Conservation (phyloP, 1,140 invertebrate species). For the Tetramorium alpestre region DNA sequence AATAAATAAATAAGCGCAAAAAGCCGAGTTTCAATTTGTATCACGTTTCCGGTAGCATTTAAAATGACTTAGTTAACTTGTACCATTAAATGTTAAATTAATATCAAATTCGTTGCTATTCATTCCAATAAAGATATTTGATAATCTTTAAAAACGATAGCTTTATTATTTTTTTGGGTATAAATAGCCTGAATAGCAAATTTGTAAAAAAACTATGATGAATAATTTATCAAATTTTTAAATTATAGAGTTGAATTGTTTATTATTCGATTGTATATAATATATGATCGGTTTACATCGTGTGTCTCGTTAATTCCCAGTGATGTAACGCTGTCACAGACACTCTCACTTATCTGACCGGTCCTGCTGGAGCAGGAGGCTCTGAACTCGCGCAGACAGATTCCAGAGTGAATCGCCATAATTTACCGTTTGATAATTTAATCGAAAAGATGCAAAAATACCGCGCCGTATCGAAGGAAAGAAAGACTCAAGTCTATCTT, state of each 20-base stretch:
- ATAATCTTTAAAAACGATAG: not conserved
- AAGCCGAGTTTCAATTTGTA: not conserved
- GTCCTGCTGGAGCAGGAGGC: not conserved
- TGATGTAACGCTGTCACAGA: constrained; percentile 23
- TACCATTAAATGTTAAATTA: not conserved
- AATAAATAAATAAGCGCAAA: not conserved
- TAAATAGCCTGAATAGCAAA: not conserved
- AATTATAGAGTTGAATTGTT: not conserved
- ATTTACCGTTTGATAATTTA: not conserved
- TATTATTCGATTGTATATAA: not conserved
- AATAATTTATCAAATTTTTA: not conserved
- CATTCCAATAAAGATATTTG: not conserved
- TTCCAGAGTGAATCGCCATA: not conserved
- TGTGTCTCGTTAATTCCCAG: not conserved
- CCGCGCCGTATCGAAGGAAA: not conserved
- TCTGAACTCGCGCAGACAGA: not conserved
- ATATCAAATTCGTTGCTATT: not conserved
- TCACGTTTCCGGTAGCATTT: not conserved
- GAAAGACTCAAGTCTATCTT: not conserved
- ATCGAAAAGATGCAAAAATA: not conserved
- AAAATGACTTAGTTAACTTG: not conserved
- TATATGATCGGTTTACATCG: not conserved
- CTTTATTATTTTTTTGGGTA: not conserved
- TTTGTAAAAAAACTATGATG: not conserved
- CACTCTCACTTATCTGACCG: constrained; percentile 31